A percentile compares a stretch with the other conserved stretches of the same genome.
Conservation (phyloP, 2,797 vertebrate genomes). For the Microchirus variegatus region DNA sequence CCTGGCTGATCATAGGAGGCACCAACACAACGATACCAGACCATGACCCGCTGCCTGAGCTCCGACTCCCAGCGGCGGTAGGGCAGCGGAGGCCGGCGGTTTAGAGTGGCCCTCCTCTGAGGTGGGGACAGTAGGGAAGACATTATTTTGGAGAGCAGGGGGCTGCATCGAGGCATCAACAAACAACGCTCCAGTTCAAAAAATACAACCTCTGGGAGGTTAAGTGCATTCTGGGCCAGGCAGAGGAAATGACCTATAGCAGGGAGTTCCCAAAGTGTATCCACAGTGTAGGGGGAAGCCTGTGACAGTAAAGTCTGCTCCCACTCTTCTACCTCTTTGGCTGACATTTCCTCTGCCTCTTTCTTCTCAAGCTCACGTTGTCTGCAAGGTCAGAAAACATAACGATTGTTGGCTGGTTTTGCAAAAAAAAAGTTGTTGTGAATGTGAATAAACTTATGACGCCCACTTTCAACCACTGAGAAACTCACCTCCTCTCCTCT, state of each 20-base stretch:
- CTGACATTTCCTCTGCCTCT: slow-evolving; percentile 94
- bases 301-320: slow-evolving; percentile 89
- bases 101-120: slow-evolving; percentile 88
- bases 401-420: slow-evolving; percentile 2
- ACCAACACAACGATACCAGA: slow-evolving; percentile 90
- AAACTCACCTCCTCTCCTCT: slow-evolving; percentile 91
- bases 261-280: slow-evolving; percentile 96
- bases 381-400: slow-evolving; percentile 69
- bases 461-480: not conserved
- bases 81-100: slow-evolving; percentile 88
- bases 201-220: slow-evolving; percentile 97
- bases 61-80: slow-evolving; percentile 94
- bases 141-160: slow-evolving; percentile 96
- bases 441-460: not conserved
- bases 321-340: slow-evolving; percentile 97
- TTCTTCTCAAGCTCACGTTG: slow-evolving; percentile 94
- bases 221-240: slow-evolving; percentile 93
- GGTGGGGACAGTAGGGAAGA: slow-evolving; percentile 92
- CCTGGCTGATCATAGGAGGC: slow-evolving; percentile 84
- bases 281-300: slow-evolving; percentile 87
- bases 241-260: slow-evolving; percentile 98
- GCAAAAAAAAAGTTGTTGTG: not conserved
- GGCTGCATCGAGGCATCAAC: slow-evolving; percentile 95
- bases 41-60: slow-evolving; percentile 88
- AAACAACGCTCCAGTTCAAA: slow-evolving; percentile 97